Base-by-base conservation (phyloP, 1,140 invertebrate genomes). In the Triops longicaudatus region DNA sequence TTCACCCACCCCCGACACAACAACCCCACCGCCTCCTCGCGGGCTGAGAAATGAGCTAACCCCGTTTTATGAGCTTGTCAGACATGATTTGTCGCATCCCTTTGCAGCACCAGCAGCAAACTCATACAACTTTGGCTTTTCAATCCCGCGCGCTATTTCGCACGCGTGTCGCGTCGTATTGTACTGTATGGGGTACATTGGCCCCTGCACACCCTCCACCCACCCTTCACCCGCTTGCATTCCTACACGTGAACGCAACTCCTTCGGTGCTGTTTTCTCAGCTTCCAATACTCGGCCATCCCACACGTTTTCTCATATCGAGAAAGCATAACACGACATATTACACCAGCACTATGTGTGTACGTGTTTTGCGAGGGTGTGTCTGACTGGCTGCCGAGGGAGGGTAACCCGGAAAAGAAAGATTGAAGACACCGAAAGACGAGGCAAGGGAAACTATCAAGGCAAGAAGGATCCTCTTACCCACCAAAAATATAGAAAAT, bases 231-330 rank as follows among this genome's bases (percentile, higher is more conserved):
- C 17, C 50, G 17, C 50, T 63, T 44, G 11, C 17, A 44, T 63
- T 63, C 50, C 5, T 14, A 63, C 50, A 63, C 50, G n/a, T 63
- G 50, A 22, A 63, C 50, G 31, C 31, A 7, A 63, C 17, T 63
- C 7, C 17, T 5, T 63, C n/a, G 50, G 17, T 22, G 50, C 14
- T 22, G 17, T 2, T 63, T 63, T 63, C 50, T 63, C n/a, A 17
- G 50, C 0, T 63, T 63, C 22, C 50, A n/a, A 63, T 37, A 63
- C 22, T n/a, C 50, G 50, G 22, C 10, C 50, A 12, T 63, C 50
- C 50, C 50, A 63, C 50, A 63, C 50, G 50, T 63, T 63, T 63
- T 63, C 50, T 63, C 50, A 63, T 63, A 63, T 63, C 50, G 50
- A 22, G n/a, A 63, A 63, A 22, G n/a, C 14, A 63, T 63, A 63